Conservation (phyloP, 92 coral and sea anemone species). For the Porites lobata region DNA sequence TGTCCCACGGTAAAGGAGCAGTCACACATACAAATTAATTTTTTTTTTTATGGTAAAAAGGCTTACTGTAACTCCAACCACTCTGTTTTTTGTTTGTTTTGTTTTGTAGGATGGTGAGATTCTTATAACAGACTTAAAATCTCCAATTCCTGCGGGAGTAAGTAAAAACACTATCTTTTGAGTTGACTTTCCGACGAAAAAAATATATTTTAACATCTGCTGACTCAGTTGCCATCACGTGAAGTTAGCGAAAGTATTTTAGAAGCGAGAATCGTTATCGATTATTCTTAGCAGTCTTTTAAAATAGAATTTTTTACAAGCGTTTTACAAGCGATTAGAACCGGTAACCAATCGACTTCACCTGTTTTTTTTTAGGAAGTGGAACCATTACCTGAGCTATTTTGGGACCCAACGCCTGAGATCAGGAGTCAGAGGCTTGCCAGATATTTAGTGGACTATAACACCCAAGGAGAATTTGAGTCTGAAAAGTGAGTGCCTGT, state of each 20-base stretch:
- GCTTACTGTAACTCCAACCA: background rate
- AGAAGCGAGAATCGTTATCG: too few relatives aligned
- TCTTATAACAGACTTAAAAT: conserved; percentile 86
- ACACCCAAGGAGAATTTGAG: conserved; percentile 90
- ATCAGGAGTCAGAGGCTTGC: conserved; percentile 81
- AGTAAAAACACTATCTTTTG: background rate
- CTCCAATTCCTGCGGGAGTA: conserved; percentile 69
- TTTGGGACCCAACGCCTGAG: conserved; percentile 99
- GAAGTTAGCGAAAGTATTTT: too few relatives aligned
- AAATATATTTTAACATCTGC: too few relatives aligned
- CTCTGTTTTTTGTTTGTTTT: background rate
- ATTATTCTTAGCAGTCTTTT: too few relatives aligned
- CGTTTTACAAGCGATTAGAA: too few relatives aligned
- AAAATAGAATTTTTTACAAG: too few relatives aligned
- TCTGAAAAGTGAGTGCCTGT: conserved; percentile 84
- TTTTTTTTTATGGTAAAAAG: background rate
- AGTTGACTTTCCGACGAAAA: background rate
- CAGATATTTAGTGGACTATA: conserved; percentile 86
- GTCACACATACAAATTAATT: background rate
- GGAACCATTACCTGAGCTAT: conserved; percentile 94
- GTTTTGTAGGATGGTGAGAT: conserved; percentile 94
- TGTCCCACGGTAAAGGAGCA: too few relatives aligned
- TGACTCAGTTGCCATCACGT: too few relatives aligned
- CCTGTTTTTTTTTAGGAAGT: conserved; percentile 59
- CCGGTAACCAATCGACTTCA: too few relatives aligned